A percentile compares a stretch with the other conserved stretches of the same genome.
phyloP scores from a whole-genome alignment of 1,140 invertebrate species.

The Tetramorium simillimum region DNA sequence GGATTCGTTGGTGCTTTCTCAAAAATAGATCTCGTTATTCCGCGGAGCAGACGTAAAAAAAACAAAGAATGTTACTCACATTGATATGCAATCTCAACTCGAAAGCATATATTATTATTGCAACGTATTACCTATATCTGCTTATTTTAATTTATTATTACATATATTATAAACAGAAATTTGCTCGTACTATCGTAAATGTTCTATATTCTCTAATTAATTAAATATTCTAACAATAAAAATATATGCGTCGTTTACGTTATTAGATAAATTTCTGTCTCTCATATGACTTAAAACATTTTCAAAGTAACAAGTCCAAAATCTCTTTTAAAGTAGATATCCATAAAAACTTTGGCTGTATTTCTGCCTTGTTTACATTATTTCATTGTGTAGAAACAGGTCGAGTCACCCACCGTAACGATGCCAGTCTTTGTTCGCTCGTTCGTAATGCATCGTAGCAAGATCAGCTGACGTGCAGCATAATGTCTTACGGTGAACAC shows the following conservation, averaged over 20 bases:
- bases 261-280: neutral
- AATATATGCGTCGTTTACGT: neutral
- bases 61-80: conserved; percentile 10
- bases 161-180: neutral
- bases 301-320: neutral
- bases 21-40: conserved; percentile 47
- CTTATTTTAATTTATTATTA: neutral
- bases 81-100: neutral
- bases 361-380: neutral
- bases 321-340: neutral
- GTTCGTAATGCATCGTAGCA: neutral
- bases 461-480: conserved; percentile 14
- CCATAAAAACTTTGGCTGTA: neutral
- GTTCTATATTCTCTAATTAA: neutral
- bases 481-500: neutral
- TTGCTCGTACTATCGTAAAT: neutral
- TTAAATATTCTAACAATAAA: neutral
- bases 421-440: conserved; percentile 23
- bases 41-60: neutral
- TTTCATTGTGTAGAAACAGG: conserved; percentile 19
- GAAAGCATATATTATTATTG: neutral
- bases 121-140: neutral
- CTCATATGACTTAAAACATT: neutral
- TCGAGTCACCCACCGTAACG: conserved; percentile 29
- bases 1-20: neutral